A percentile compares a stretch with the other conserved stretches of the same genome.
These are phyloP conservation scores for Platycercus adscitus DNA, from an alignment of 2,113 vertebrate species.

Conservation along the genomic window DNA sequence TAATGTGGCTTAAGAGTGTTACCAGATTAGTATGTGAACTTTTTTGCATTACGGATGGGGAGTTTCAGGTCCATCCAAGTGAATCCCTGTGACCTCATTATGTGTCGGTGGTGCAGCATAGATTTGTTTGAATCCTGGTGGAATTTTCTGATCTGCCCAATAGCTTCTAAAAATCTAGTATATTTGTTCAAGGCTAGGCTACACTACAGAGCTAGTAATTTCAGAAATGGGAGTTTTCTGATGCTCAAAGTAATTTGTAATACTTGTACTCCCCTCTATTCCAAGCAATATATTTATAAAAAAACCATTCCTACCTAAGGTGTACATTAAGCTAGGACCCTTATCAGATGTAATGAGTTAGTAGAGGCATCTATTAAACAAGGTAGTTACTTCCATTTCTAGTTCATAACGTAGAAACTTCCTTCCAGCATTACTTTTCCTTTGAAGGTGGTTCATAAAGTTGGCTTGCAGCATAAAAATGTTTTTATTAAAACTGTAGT, in stretches of 20 bases:
- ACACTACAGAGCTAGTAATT: background rate
- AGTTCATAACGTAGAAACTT: background rate
- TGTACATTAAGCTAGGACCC: background rate
- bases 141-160: background rate
- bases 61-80: background rate
- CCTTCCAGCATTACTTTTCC: conserved; percentile 24
- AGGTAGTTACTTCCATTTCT: background rate
- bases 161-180: background rate
- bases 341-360: conserved; percentile 3
- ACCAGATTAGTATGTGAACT: background rate
- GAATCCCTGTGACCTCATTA: background rate
- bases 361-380: conserved; percentile 36
- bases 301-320: background rate
- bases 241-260: background rate
- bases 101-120: background rate
- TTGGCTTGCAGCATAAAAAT: conserved; percentile 62
- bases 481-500: conserved; percentile 52
- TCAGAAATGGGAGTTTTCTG: background rate
- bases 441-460: conserved; percentile 37
- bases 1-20: background rate
- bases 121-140: background rate
- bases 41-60: background rate
- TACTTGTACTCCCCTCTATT: background rate
- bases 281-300: background rate
- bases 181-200: background rate